Evolutionary conservation across 1,140 invertebrate genomes (phyloP), one percentile per base, ranked within the genome.

Genomic region (Bombus cullumanus): DNA sequence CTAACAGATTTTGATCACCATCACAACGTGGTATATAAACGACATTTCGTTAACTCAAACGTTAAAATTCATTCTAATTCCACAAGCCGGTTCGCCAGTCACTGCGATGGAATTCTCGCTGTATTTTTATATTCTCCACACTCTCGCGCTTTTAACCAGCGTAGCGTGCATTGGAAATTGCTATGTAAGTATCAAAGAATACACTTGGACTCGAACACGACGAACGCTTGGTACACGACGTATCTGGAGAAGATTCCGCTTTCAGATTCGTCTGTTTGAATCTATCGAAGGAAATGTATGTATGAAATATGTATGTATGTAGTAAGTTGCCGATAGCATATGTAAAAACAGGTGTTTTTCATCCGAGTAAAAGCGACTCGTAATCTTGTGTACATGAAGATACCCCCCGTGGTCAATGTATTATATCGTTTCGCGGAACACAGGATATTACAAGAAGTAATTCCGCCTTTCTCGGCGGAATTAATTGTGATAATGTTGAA

Each of bases 61-160:
- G 22, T 31, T 31, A 34, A 43, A 66, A 43, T 39, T 64, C 73
- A 85, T 88, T 77, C 43, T 69, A 81, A 89, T 78, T 68, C 74
- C 41, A 15, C 39, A 39, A 74, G 41, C 25, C 62, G 31, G 12
- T 28, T 57, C 34, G 37, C 77, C 73, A 78, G 47, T 88, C 81
- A 86, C 28, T 37, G 28, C 43, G 66, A 86, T 47, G 87, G 88
- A 89, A 89, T 89, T 80, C 64, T 39, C 69, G 43, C 72, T 47
- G 47, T 9, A 66, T 76, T 71, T 83, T 81, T 76, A 22, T 76
- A 72, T 77, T 80, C 15, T 18, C 59, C 18, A 71, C 74, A 22
- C n/a, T n/a, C 15, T 41, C 12, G 31, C 34, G 43, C 34, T 57
- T 68, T 39, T 18, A 68, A 47, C 41, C 8, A 41, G 2, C 59